A percentile compares a stretch with the other conserved stretches of the same genome.
These are phyloP conservation scores for Dicerorhinus sumatrensis DNA, from an alignment of 2,113 vertebrate species.

Conservation along the genomic window DNA sequence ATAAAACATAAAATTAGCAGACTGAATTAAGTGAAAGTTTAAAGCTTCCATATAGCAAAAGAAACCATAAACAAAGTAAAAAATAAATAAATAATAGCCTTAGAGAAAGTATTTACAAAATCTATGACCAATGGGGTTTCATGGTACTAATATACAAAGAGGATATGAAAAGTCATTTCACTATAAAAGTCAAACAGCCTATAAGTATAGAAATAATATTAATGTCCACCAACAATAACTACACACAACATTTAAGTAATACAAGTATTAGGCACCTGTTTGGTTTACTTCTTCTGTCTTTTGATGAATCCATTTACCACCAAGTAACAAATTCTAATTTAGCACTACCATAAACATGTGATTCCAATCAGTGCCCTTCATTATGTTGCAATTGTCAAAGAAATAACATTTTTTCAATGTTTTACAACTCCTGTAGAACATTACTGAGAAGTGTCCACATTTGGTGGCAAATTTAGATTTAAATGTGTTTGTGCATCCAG, in stretches of 20 bases:
- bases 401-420: neutral
- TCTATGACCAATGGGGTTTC: neutral
- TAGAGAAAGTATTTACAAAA: neutral
- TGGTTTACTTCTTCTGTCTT: constrained; percentile 31
- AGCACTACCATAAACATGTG: neutral
- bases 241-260: neutral
- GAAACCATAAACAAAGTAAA: neutral
- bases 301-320: neutral
- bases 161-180: neutral
- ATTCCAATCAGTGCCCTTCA: neutral
- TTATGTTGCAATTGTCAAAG: constrained; percentile 28
- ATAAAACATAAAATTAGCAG: neutral
- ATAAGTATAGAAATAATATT: neutral
- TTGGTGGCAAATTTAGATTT: constrained; percentile 34
- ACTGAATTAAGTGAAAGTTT: neutral
- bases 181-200: neutral
- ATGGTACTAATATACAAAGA: neutral
- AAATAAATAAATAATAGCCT: neutral
- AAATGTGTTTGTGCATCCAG: constrained; percentile 12
- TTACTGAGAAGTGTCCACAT: constrained; percentile 3
- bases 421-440: neutral
- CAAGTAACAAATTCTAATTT: constrained; percentile 9
- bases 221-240: neutral
- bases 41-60: neutral
- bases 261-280: neutral